Base-by-base conservation (phyloP, 2,888 invertebrate genomes). In the Ceraclea dissimilis region DNA sequence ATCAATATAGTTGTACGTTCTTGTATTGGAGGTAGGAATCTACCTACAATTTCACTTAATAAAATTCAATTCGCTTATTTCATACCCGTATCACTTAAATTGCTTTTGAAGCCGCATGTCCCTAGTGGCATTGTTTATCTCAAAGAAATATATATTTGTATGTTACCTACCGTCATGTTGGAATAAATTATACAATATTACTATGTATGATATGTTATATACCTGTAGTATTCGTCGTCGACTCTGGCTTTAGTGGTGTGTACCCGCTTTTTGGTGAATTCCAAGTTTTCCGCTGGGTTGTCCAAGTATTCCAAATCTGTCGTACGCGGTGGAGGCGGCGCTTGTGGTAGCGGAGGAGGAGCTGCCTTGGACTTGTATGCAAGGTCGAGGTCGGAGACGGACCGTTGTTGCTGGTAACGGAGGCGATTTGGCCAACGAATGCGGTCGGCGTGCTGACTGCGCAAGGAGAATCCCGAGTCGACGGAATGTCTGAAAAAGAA, bases 381-480 rank as follows among this genome's bases (percentile, higher is more conserved):
- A 46, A 62, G 33, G 65, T 77, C 77, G 64, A 75, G 73, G 62
- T 72, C 76, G 34, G 76, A 75, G 51, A 76, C 73, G 54, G 77
- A 75, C 65, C 77, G 68, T 51, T 60, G 59, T 49, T 60, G 63
- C 74, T 76, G 77, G 74, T 75, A 74, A 73, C 75, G 71, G 73
- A 75, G 75, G 74, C 75, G 75, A 66, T 75, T 75, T 70, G 76
- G 76, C 69, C 76, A 75, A 70, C 78, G 74, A 71, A 76, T 78
- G 68, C 76, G 76, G 76, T 78, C 77, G 70, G 77, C 77, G 78
- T 77, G 77, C 75, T 77, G 77, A 68, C 77, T 78, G 75, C 77
- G 77, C 75, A 76, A 76, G 75, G 78, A 77, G 74, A 77, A 75
- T 74, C 76, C 78, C 75, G 78, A 77, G 75, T 78, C 78, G 73